A percentile compares a stretch with the other conserved stretches of the same genome.
Conservation (phyloP, 2,113 vertebrate species). For the Siniperca knerii region DNA sequence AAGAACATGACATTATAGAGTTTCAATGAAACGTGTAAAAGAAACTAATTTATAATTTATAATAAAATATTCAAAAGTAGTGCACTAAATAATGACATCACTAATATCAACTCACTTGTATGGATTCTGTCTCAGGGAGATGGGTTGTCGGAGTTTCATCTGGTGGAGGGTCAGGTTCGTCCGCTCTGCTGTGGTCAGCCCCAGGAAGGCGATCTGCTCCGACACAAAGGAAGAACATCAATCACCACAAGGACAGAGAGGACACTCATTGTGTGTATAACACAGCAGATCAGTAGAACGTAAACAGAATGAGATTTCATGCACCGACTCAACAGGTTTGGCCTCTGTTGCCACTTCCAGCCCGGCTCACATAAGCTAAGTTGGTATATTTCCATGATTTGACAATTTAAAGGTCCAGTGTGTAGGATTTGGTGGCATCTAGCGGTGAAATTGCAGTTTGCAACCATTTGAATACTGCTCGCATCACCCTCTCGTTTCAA, state of each 20-base stretch:
- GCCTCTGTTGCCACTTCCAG: not conserved
- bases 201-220: constrained; percentile 89
- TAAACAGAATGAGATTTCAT: too few relatives aligned
- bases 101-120: constrained; percentile 89
- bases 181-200: constrained; percentile 93
- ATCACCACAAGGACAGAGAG: not conserved
- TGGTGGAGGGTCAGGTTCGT: constrained; percentile 85
- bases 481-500: too few relatives aligned
- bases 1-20: not conserved
- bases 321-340: not conserved
- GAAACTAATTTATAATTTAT: not conserved
- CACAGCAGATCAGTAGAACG: not conserved
- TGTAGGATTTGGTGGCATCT: too few relatives aligned
- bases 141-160: constrained; percentile 84
- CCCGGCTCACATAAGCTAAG: not conserved
- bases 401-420: not conserved
- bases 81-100: too few relatives aligned
- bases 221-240: not conserved
- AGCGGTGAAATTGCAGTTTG: too few relatives aligned
- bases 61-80: not conserved
- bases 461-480: too few relatives aligned
- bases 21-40: not conserved
- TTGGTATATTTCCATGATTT: not conserved
- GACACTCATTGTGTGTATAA: not conserved
- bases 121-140: constrained; percentile 91